Evolutionary conservation across 92 coral and sea anemone genomes (phyloP).

Genomic region (Galaxea fascicularis): DNA sequence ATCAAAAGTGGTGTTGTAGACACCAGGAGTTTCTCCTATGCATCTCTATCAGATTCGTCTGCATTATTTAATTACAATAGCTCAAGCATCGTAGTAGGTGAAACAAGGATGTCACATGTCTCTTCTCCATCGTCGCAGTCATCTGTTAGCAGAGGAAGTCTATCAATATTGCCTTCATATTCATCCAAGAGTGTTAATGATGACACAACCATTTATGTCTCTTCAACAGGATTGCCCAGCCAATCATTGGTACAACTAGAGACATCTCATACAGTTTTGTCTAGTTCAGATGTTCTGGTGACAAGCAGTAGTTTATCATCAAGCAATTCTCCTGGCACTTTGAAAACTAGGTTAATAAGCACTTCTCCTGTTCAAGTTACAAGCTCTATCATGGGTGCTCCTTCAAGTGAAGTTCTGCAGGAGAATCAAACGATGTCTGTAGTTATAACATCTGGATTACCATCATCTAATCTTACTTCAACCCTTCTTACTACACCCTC

Average conservation of each 20-base stretch:
- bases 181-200: background rate
- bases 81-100: background rate
- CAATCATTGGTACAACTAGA: slow-evolving; percentile 1
- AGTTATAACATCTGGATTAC: background rate
- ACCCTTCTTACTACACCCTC: background rate
- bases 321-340: background rate
- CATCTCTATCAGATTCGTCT: background rate
- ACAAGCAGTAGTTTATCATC: background rate
- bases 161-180: background rate
- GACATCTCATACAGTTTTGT: background rate
- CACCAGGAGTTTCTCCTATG: background rate
- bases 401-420: background rate
- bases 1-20: background rate
- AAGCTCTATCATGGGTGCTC: background rate
- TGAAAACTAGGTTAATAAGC: background rate
- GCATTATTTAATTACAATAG: background rate
- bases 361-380: background rate
- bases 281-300: background rate
- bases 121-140: background rate
- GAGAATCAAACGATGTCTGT: background rate
- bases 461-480: background rate
- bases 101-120: background rate
- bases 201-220: background rate
- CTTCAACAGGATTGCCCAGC: slow-evolving; percentile 3
- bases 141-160: background rate